A percentile compares a stretch with the other conserved stretches of the same genome.
Evolutionary conservation across 2,888 invertebrate species (phyloP).

Genomic region (Drosophila lacicola): DNA sequence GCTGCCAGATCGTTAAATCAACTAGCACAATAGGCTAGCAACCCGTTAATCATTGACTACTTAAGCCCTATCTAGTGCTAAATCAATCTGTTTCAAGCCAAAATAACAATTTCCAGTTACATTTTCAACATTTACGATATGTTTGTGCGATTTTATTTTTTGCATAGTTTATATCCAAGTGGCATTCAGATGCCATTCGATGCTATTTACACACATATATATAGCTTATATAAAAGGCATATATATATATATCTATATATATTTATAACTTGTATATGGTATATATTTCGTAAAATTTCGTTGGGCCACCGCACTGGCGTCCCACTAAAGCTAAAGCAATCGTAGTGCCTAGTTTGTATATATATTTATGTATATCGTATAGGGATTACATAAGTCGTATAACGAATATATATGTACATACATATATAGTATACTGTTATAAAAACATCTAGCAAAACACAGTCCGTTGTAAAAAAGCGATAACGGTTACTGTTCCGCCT

Average conservation of each 20-base stretch:
- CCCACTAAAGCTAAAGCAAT: conserved; percentile 48
- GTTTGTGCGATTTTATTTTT: conserved; percentile 58
- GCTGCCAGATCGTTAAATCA: not conserved
- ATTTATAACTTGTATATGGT: conserved; percentile 46
- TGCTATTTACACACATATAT: conserved; percentile 38
- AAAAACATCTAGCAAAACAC: conserved; percentile 59
- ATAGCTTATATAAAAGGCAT: conserved; percentile 32
- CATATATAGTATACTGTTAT: conserved; percentile 29
- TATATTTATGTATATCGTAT: conserved; percentile 5
- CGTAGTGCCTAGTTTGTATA: conserved; percentile 38
- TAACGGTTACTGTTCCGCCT: conserved; percentile 8
- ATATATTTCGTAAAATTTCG: conserved; percentile 64
- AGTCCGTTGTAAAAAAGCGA: conserved; percentile 44
- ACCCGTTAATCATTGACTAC: too few species aligned
- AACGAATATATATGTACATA: conserved; percentile 18
- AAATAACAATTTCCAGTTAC: too few species aligned
- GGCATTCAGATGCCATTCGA: conserved; percentile 16
- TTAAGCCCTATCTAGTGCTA: too few species aligned
- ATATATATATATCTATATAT: conserved; percentile 38
- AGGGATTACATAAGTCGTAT: conserved; percentile 15
- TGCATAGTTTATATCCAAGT: conserved; percentile 32
- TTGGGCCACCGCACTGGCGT: conserved; percentile 18
- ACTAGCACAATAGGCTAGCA: not conserved
- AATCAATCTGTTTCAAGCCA: too few species aligned
- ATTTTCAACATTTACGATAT: conserved; percentile 33